phyloP scores from a whole-genome alignment of 2,888 invertebrate species.

The Parochlus steinenii region DNA sequence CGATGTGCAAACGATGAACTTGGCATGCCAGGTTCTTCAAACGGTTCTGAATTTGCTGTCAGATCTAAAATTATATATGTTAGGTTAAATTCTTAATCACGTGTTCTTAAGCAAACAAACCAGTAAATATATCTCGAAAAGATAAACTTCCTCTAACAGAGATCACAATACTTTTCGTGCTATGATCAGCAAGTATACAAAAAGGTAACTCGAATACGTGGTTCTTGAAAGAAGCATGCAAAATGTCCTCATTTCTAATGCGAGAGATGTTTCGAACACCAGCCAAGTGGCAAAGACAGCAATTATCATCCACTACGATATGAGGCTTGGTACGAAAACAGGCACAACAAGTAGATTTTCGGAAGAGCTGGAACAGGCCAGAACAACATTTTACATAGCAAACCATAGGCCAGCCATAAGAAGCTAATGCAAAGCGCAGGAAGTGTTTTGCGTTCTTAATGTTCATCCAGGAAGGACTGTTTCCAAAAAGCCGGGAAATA shows the following conservation, averaged over 20 bases:
- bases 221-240: conserved; percentile 76
- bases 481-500: conserved; percentile 38
- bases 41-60: conserved; percentile 53
- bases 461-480: conserved; percentile 66
- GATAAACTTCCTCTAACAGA: conserved; percentile 77
- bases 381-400: conserved; percentile 58
- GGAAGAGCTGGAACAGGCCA: conserved; percentile 54
- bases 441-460: conserved; percentile 58
- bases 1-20: conserved; percentile 63
- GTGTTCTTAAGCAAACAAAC: too few species aligned
- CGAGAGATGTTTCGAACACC: conserved; percentile 66
- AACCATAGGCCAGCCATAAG: conserved; percentile 81
- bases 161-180: conserved; percentile 61
- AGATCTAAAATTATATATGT: too few species aligned
- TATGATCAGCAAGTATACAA: conserved; percentile 70
- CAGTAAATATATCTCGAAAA: conserved; percentile 68
- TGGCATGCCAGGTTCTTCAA: conserved; percentile 48
- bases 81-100: too few species aligned
- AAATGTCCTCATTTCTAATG: conserved; percentile 57
- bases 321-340: conserved; percentile 44
- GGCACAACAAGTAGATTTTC: conserved; percentile 51
- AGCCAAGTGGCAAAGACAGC: conserved; percentile 74
- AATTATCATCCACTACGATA: conserved; percentile 71
- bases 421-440: conserved; percentile 61
- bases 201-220: conserved; percentile 77